A percentile compares a stretch with the other conserved stretches of the same genome.
phyloP scores from a whole-genome alignment of 2,113 vertebrate species.

The Gambusia holbrooki region DNA sequence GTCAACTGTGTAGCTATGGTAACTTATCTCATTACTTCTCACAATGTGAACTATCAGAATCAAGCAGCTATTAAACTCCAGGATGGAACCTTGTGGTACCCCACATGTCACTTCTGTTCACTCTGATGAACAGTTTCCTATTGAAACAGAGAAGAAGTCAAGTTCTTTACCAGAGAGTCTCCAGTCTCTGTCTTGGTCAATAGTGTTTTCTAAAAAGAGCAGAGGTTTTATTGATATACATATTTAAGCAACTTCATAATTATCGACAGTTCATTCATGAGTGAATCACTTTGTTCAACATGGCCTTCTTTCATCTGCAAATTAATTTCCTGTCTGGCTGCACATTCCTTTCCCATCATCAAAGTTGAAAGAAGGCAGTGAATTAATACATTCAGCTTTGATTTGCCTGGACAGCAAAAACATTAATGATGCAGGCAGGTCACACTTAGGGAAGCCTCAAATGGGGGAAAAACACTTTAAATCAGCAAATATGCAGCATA shows the following conservation, averaged over 20 bases:
- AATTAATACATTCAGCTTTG: not conserved
- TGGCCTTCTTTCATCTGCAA: not conserved
- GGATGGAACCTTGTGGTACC: too few species aligned
- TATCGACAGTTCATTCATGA: not conserved
- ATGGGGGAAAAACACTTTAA: constrained; percentile 1
- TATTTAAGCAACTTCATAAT: not conserved
- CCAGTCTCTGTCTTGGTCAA: too few species aligned
- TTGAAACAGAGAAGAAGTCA: too few species aligned
- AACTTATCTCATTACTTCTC: too few species aligned
- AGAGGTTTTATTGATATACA: not conserved
- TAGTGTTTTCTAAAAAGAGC: not conserved
- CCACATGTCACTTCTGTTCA: too few species aligned
- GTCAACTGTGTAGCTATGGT: too few species aligned
- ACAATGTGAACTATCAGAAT: too few species aligned
- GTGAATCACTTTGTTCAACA: not conserved
- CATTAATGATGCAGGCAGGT: constrained; percentile 12
- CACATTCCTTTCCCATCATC: not conserved
- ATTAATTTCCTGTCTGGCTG: not conserved
- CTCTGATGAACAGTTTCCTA: too few species aligned
- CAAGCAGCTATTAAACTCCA: too few species aligned
- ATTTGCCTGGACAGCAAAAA: not conserved
- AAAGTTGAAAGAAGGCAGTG: not conserved
- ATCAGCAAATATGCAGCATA: not conserved
- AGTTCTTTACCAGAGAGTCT: too few species aligned
- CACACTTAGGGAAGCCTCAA: not conserved